These are phyloP conservation scores for Chaetops frenatus DNA, from an alignment of 2,113 vertebrate species.

Conservation along the genomic window DNA sequence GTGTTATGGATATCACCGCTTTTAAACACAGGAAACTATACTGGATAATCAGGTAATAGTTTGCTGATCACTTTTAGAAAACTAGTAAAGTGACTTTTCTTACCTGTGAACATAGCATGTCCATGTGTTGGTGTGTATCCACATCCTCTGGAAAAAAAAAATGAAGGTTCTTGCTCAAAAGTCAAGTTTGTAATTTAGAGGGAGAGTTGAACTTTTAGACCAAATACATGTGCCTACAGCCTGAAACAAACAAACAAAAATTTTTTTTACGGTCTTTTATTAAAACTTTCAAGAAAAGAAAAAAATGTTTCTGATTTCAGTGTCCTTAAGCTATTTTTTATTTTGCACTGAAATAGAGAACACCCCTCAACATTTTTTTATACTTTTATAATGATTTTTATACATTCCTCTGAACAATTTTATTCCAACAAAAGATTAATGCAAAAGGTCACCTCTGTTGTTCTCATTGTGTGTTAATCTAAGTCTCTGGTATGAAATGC, in stretches of 20 bases:
- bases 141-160: background rate
- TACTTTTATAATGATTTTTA: background rate
- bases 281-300: background rate
- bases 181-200: background rate
- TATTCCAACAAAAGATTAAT: background rate
- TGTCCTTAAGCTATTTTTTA: background rate
- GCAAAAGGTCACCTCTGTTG: background rate
- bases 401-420: background rate
- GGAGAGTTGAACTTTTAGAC: background rate
- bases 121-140: background rate
- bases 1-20: background rate
- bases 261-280: background rate
- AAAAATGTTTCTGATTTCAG: background rate
- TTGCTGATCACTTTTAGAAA: background rate
- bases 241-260: background rate
- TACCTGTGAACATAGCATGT: background rate
- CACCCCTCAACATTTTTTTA: accelerated
- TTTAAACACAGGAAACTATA: background rate
- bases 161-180: background rate
- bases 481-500: background rate
- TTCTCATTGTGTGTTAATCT: background rate
- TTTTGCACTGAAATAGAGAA: background rate
- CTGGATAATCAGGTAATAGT: background rate
- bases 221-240: background rate
- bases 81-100: background rate